Evolutionary conservation across 2,113 vertebrate species (phyloP).

Genomic region (Rattus norvegicus): GRCr8 NC_086023.1:157124001-157124500

Average conservation of each 20-base stretch:
- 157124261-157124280: accelerated
- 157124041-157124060: not conserved
- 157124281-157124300: not conserved
- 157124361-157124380: not conserved
- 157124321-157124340: not conserved
- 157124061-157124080: not conserved
- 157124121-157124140: not conserved
- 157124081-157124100: not conserved
- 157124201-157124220: accelerated
- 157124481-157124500: accelerated
- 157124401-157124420: not conserved
- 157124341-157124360: not conserved
- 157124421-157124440: not conserved
- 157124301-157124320: not conserved
- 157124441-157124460: not conserved
- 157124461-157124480: not conserved
- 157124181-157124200: not conserved
- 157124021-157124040: not conserved
- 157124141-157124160: not conserved
- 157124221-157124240: not conserved
- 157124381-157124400: not conserved
- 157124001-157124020: not conserved
- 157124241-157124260: too few species aligned
- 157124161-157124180: not conserved
- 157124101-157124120: not conserved